Base-by-base conservation (phyloP, 2,113 vertebrate genomes). In the Forbesichthys papilliferus region DNA sequence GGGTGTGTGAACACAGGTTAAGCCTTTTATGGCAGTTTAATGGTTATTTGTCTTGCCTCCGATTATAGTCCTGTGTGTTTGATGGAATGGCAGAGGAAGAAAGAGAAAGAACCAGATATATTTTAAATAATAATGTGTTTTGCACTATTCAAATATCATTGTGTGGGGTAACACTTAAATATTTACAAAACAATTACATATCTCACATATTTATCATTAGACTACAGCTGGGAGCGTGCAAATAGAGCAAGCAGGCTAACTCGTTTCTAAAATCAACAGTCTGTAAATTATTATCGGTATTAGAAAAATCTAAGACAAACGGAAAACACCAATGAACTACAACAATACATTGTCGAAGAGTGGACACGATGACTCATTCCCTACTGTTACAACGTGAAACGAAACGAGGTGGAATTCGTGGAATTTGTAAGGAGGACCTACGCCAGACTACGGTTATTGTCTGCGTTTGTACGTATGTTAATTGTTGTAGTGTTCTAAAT, bases 291-390 rank as follows among this genome's bases (percentile, higher is more conserved):
- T 42, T 42, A 42, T 27, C 27, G 27, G 36, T 42, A 42, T 42
- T 8, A 42, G 7, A 42, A 42, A 42, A 6, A 6, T 42, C 60
- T 11, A 54, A n/a, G 27, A 53, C 53, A 46, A 55, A 55, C 48
- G 58, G 73, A 76, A 76, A 51, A n/a, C 4, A 8, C 5, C 52
- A 54, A 14, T 16, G 52, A 27, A 27, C 27, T 27, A 27, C 27
- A 27, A 27, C 13, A 8, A n/a, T 14, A 54, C 61, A 48, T 11
- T 57, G 47, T 33, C 73, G 56, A 46, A 54, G 52, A 66, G 62
- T 58, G 33, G 64, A 61, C 69, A 12, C 70, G 82, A 88, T 73
- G 82, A 88, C 13, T 86, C 88, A 85, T 84, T 89, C 90, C 87
- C 90, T 80, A 57, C 86, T 57, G 48, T 9, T 64, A 48, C 76